A percentile compares a stretch with the other conserved stretches of the same genome.
These are phyloP conservation scores for Styela plicata DNA, from an alignment of 23 tunicate genomes.

Conservation along the genomic window DNA sequence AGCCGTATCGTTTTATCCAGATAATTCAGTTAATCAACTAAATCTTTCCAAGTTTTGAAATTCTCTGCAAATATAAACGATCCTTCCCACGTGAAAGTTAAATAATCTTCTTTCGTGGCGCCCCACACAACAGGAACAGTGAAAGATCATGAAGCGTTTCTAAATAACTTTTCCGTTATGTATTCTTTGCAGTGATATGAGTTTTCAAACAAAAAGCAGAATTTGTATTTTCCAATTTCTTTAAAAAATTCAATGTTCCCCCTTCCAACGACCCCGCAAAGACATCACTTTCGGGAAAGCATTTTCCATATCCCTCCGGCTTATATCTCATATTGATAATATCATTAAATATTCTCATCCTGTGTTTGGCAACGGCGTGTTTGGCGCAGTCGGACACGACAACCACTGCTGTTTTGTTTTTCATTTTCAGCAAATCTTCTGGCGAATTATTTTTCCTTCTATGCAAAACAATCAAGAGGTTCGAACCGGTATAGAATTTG, in stretches of 20 bases:
- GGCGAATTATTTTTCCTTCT: background rate
- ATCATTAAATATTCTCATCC: background rate
- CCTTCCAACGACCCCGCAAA: background rate
- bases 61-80: background rate
- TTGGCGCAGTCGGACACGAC: background rate
- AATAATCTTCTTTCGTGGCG: background rate
- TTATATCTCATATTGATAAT: background rate
- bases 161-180: background rate
- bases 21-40: background rate
- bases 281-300: background rate
- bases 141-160: background rate
- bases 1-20: background rate
- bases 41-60: background rate
- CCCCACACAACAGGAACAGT: constrained; percentile 21
- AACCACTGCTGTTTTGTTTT: background rate
- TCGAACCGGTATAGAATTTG: background rate
- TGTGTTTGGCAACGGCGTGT: background rate
- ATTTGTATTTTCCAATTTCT: constrained; percentile 8
- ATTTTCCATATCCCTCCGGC: background rate
- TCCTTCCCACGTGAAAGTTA: background rate
- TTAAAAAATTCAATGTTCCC: background rate
- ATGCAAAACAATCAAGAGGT: background rate
- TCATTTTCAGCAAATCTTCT: background rate
- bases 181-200: constrained; percentile 23
- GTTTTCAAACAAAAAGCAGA: constrained; percentile 29